phyloP scores from a whole-genome alignment of 2,113 vertebrate species.

The Tauraco erythrolophus region DNA sequence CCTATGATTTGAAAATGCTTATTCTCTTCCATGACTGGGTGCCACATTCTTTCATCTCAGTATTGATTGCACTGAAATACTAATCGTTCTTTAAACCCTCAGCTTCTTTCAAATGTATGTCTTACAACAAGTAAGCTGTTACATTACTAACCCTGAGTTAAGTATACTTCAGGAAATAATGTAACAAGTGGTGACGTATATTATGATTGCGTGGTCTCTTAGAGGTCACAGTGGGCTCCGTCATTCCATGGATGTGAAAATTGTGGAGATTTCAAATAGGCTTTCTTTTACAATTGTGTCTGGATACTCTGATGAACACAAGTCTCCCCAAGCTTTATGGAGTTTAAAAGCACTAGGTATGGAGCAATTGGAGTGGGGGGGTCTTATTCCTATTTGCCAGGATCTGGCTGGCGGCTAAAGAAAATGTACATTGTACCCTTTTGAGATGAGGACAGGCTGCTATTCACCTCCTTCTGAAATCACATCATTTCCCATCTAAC shows the following conservation, averaged over 20 bases:
- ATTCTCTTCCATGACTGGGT: not conserved
- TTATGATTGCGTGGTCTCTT: not conserved
- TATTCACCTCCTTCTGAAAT: not conserved
- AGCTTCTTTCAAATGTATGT: not conserved
- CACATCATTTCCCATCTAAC: not conserved
- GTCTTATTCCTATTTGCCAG: not conserved
- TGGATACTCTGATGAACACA: not conserved
- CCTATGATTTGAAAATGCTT: not conserved
- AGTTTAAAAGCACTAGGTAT: not conserved
- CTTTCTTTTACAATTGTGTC: not conserved
- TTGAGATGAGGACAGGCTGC: not conserved
- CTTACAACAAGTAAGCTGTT: not conserved
- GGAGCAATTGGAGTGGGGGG: fast-evolving
- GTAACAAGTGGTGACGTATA: not conserved
- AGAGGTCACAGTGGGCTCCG: not conserved
- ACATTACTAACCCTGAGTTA: not conserved
- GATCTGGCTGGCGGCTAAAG: not conserved
- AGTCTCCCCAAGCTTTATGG: not conserved
- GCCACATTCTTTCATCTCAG: not conserved
- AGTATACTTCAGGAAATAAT: not conserved
- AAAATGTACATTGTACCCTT: not conserved
- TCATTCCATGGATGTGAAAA: fast-evolving
- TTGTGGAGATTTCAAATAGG: not conserved
- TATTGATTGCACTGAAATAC: not conserved
- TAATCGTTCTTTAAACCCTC: not conserved